phyloP scores from a whole-genome alignment of 1,140 invertebrate species.

The Meloidogyne chitwoodi region DNA sequence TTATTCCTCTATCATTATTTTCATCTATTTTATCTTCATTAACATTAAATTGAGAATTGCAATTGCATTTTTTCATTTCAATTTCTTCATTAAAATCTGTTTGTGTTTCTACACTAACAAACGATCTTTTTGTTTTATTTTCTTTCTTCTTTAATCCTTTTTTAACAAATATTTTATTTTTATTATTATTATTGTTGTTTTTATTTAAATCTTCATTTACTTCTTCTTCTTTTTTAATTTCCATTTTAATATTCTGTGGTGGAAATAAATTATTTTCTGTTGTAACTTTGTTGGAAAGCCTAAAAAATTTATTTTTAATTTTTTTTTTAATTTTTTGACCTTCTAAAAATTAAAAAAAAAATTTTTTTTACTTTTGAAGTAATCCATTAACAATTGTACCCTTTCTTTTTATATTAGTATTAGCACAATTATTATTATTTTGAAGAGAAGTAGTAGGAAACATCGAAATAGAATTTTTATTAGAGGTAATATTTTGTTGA shows the following conservation, averaged over 20 bases:
- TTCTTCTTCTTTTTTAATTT: not conserved
- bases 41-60: too few relatives aligned
- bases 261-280: not conserved
- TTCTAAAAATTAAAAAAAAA: not conserved
- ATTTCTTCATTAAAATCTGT: not conserved
- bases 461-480: too few relatives aligned
- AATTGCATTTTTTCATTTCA: not conserved
- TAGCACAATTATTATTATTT: not conserved
- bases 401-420: not conserved
- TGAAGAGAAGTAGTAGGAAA: not conserved
- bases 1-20: not conserved
- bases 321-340: too few relatives aligned
- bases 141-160: not conserved
- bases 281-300: not conserved
- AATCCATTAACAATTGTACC: not conserved
- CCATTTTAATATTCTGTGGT: not conserved
- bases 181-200: not conserved
- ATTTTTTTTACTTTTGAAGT: not conserved
- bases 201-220: not conserved
- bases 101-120: not conserved
- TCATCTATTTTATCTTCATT: too few relatives aligned
- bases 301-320: not conserved
- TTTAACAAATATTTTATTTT: not conserved
- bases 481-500: too few relatives aligned
- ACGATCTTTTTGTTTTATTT: not conserved